phyloP scores from a whole-genome alignment of 2,797 vertebrate species.

The Sylvilagus floridanus region DNA sequence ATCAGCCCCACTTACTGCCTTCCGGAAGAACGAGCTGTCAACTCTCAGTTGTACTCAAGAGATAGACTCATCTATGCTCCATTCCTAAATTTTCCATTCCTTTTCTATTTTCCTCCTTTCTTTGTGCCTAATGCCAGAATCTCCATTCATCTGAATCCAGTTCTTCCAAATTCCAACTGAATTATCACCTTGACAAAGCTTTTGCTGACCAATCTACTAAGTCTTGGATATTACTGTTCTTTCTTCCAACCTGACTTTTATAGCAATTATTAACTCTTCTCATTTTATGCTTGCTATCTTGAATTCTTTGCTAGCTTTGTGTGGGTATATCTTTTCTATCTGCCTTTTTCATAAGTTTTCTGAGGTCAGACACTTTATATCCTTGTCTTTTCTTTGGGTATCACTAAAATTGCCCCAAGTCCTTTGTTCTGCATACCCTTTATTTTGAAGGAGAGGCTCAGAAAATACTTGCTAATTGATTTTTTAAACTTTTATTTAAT shows the following conservation, averaged over 20 bases:
- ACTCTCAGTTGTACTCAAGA: neutral
- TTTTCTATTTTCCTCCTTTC: neutral
- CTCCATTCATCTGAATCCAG: conserved; percentile 3
- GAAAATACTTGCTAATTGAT: conserved; percentile 58
- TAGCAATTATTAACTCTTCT: conserved; percentile 19
- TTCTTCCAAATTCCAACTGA: conserved; percentile 35
- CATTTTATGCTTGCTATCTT: conserved; percentile 30
- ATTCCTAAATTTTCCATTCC: conserved; percentile 27
- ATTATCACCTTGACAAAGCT: conserved; percentile 6
- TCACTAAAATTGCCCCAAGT: conserved; percentile 32
- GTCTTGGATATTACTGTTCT: neutral
- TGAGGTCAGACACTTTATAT: conserved; percentile 16
- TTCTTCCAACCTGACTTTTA: conserved; percentile 34
- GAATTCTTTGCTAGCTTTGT: conserved; percentile 52
- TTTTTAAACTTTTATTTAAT: no score
- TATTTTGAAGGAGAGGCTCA: conserved; percentile 52
- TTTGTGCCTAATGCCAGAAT: neutral
- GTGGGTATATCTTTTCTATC: conserved; percentile 2
- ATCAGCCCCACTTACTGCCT: neutral
- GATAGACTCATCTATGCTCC: neutral
- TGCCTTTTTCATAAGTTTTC: conserved; percentile 9
- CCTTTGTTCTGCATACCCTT: neutral
- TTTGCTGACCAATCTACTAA: neutral
- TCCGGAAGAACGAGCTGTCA: conserved; percentile 19
- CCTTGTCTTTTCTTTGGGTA: conserved; percentile 15